Percentiles rank a stretch among this genome's conserved stretches.
phyloP scores from a whole-genome alignment of 2,888 invertebrate genomes.

The Chydorus sphaericus region DNA sequence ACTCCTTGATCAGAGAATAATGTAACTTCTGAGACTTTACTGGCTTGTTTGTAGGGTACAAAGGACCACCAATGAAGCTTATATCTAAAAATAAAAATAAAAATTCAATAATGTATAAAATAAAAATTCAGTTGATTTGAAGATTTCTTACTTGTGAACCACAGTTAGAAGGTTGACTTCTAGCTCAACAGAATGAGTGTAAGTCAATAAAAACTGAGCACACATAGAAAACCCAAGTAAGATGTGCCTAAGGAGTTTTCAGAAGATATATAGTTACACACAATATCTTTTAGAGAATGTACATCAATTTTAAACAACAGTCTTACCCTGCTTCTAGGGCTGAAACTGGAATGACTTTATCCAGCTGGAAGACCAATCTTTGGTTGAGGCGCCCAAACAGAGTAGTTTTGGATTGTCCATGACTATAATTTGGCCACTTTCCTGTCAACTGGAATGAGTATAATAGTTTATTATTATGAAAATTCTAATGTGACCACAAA shows the following conservation, averaged over 20 bases:
- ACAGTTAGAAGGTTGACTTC: constrained; percentile 40
- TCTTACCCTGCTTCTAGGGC: constrained; percentile 21
- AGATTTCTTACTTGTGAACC: constrained; percentile 32
- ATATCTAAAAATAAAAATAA: constrained; percentile 27
- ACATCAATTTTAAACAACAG: no score
- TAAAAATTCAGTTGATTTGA: neutral
- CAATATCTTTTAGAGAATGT: neutral
- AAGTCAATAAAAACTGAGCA: constrained; percentile 81
- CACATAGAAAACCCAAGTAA: constrained; percentile 92
- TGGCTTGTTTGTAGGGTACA: constrained; percentile 37
- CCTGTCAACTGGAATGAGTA: neutral
- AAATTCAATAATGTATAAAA: neutral
- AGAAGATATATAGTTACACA: neutral
- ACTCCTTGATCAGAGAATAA: constrained; percentile 40
- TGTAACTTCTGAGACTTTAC: constrained; percentile 42
- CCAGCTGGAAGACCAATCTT: constrained; percentile 3
- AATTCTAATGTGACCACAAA: neutral
- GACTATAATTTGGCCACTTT: constrained; percentile 5
- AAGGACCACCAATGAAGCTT: constrained; percentile 52
- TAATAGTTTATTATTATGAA: neutral
- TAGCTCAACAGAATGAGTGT: constrained; percentile 47
- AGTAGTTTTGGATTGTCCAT: neutral
- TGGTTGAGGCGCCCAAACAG: constrained; percentile 2
- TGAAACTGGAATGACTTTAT: constrained; percentile 18
- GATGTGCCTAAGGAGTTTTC: constrained; percentile 50